Conservation (phyloP, 2,888 invertebrate genomes). For the Hypsopygia costalis region DNA sequence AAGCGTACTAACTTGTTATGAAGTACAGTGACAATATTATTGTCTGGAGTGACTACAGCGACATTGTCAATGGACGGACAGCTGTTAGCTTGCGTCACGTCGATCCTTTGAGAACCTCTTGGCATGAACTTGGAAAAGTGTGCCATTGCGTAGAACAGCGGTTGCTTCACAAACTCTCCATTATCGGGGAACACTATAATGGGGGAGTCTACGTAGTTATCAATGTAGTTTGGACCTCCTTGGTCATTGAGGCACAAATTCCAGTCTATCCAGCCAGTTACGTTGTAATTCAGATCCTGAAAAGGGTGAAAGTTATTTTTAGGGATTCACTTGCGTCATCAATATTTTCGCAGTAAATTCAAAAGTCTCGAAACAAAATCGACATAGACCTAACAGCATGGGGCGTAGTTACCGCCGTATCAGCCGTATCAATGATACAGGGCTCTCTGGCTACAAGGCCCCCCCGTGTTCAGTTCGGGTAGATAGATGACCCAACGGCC, state of each 20-base stretch:
- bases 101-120: constrained; percentile 65
- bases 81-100: background rate
- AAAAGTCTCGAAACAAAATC: too few species aligned
- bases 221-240: constrained; percentile 89
- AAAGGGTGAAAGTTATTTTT: too few species aligned
- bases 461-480: too few species aligned
- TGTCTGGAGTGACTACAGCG: background rate
- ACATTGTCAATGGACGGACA: background rate
- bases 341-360: too few species aligned
- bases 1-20: background rate
- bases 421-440: too few species aligned
- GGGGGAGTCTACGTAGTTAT: constrained; percentile 89
- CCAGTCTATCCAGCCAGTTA: constrained; percentile 93
- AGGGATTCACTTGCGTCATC: too few species aligned
- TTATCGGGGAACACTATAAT: constrained; percentile 61
- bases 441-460: too few species aligned
- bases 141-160: constrained; percentile 90
- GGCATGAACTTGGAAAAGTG: constrained; percentile 87
- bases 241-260: constrained; percentile 85
- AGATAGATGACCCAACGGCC: too few species aligned
- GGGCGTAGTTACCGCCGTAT: too few species aligned
- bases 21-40: background rate
- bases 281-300: constrained; percentile 76
- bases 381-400: too few species aligned
- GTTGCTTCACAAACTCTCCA: constrained; percentile 92